These are phyloP conservation scores for Pycnomerus fuliginosus DNA, from an alignment of 2,888 invertebrate species.

Conservation along the genomic window DNA sequence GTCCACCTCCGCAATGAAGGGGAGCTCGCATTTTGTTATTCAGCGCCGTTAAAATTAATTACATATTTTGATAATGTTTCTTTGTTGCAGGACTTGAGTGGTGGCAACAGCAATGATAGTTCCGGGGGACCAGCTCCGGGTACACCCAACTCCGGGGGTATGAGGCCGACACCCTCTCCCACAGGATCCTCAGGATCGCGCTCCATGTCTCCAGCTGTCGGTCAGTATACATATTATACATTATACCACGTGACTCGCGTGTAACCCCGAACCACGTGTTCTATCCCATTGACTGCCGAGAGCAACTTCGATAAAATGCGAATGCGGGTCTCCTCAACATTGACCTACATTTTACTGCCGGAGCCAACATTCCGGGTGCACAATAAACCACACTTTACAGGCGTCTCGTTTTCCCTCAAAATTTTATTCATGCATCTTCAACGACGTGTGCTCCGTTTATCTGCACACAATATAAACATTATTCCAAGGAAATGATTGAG, in stretches of 20 bases:
- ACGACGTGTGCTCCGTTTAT: too few species aligned
- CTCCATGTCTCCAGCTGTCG: constrained; percentile 97
- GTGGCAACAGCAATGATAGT: constrained; percentile 62
- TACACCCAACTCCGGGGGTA: constrained; percentile 71
- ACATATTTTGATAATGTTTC: constrained; percentile 12
- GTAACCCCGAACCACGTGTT: constrained; percentile 30
- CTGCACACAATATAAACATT: too few species aligned
- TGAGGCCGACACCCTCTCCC: constrained; percentile 91
- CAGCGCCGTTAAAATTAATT: too few species aligned
- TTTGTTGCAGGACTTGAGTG: constrained; percentile 74
- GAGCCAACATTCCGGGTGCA: constrained; percentile 30
- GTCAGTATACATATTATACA: constrained; percentile 59
- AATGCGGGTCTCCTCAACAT: constrained; percentile 38
- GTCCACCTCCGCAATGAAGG: constrained; percentile 6
- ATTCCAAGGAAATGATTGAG: too few species aligned
- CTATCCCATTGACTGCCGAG: constrained; percentile 33
- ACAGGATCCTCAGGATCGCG: constrained; percentile 92
- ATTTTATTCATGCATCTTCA: too few species aligned
- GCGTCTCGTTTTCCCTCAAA: constrained; percentile 14
- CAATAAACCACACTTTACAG: constrained; percentile 22
- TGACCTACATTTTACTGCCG: constrained; percentile 42
- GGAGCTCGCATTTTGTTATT: not conserved
- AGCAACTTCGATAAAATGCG: constrained; percentile 38
- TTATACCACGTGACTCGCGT: constrained; percentile 28
- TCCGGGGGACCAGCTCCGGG: constrained; percentile 67